Conservation (phyloP, 1,140 invertebrate species). For the Orussus abietinus region DNA sequence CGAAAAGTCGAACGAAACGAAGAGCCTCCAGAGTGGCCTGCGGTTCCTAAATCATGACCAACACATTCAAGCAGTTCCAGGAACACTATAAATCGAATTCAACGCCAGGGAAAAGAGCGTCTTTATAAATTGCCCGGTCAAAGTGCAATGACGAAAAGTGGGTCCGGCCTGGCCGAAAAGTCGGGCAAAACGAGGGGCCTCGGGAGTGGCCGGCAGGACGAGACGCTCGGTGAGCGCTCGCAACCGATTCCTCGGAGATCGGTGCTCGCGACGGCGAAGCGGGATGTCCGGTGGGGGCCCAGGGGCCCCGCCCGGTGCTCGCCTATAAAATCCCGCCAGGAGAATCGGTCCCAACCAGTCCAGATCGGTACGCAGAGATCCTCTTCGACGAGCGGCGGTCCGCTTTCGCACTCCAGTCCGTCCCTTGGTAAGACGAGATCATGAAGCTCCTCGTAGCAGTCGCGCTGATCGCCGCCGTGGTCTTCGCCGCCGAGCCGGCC, state of each 20-base stretch:
- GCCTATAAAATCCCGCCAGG: constrained; percentile 45
- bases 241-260: constrained; percentile 25
- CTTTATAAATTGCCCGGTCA: too few relatives aligned
- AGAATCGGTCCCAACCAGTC: constrained; percentile 48
- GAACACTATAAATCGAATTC: too few relatives aligned
- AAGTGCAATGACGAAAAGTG: too few relatives aligned
- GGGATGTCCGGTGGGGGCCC: constrained; percentile 25
- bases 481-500: constrained; percentile 57
- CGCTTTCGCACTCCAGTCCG: not conserved
- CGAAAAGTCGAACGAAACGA: too few relatives aligned
- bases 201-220: too few relatives aligned
- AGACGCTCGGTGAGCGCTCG: constrained; percentile 13
- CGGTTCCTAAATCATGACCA: too few relatives aligned
- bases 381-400: constrained; percentile 5
- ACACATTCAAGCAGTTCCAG: too few relatives aligned
- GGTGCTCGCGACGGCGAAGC: constrained; percentile 29
- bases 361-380: constrained; percentile 36
- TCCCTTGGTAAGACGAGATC: constrained; percentile 21
- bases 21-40: too few relatives aligned
- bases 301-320: constrained; percentile 39
- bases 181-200: too few relatives aligned
- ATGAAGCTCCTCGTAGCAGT: constrained; percentile 46
- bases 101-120: too few relatives aligned
- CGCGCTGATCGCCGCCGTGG: constrained; percentile 55
- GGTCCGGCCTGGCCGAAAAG: too few relatives aligned